These are phyloP conservation scores for Panulirus ornatus DNA, from an alignment of 1,140 invertebrate genomes.

Conservation along the genomic window DNA sequence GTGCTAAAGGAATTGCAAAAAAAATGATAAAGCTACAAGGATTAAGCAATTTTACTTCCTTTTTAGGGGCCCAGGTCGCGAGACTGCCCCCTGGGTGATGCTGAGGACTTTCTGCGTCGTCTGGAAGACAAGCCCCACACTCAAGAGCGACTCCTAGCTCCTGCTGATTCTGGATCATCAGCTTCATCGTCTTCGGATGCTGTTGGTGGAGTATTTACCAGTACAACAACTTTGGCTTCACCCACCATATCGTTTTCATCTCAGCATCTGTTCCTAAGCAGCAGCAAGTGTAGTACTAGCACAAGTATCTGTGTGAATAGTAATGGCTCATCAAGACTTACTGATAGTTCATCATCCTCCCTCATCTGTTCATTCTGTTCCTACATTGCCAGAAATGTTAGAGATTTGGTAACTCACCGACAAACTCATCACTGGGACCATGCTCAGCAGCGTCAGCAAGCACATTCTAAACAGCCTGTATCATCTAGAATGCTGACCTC, in stretches of 20 bases:
- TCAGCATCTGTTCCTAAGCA: background rate
- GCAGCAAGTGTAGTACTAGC: background rate
- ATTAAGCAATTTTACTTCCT: constrained; percentile 63
- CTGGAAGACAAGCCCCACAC: constrained; percentile 55
- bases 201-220: background rate
- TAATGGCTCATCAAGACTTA: background rate
- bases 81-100: constrained; percentile 51
- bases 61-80: constrained; percentile 56
- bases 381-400: constrained; percentile 15
- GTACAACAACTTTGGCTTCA: background rate
- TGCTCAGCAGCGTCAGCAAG: background rate
- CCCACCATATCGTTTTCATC: background rate
- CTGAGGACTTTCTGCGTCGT: constrained; percentile 56
- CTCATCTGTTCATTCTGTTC: constrained; percentile 42
- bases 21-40: background rate
- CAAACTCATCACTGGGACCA: constrained; percentile 12
- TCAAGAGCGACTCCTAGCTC: constrained; percentile 18
- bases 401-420: constrained; percentile 31
- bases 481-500: background rate
- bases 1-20: background rate
- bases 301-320: background rate
- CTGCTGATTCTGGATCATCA: background rate
- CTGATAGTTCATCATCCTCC: background rate
- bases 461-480: background rate
- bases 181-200: background rate